phyloP scores from a whole-genome alignment of 2,113 vertebrate species.

The Lipophrys pholis region DNA sequence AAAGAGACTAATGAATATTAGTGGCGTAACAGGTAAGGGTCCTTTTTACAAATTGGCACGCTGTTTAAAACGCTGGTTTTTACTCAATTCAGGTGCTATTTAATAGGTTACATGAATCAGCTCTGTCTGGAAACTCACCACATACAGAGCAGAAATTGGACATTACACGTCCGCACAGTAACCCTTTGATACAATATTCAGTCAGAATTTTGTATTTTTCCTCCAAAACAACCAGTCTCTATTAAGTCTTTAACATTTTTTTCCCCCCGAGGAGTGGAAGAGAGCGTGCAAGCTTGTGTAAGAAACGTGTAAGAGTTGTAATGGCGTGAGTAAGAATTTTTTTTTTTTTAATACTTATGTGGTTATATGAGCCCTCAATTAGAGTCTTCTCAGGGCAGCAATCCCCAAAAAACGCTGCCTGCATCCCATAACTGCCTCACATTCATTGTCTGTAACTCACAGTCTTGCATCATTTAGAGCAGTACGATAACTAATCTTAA shows the following conservation, averaged over 20 bases:
- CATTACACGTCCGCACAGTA: not conserved
- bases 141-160: not conserved
- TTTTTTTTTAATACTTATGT: slow-evolving; percentile 33
- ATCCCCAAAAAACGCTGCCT: slow-evolving; percentile 25
- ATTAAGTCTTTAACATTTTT: not conserved
- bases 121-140: not conserved
- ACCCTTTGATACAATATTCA: not conserved
- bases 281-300: not conserved
- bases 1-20: too few relatives aligned
- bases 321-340: slow-evolving; percentile 2
- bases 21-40: too few relatives aligned
- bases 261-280: not conserved
- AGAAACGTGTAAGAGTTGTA: slow-evolving; percentile 2
- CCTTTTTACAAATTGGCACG: too few relatives aligned
- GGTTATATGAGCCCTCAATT: slow-evolving; percentile 42
- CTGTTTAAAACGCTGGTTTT: too few relatives aligned
- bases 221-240: not conserved
- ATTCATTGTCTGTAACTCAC: slow-evolving; percentile 13
- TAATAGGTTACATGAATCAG: not conserved
- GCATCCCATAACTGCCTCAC: slow-evolving; percentile 7
- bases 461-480: slow-evolving; percentile 72
- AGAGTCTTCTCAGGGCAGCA: slow-evolving; percentile 37
- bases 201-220: not conserved
- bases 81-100: not conserved
- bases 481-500: slow-evolving; percentile 49